Base-by-base conservation (phyloP, 2,888 invertebrate genomes). In the Drosophila anomalata region DNA sequence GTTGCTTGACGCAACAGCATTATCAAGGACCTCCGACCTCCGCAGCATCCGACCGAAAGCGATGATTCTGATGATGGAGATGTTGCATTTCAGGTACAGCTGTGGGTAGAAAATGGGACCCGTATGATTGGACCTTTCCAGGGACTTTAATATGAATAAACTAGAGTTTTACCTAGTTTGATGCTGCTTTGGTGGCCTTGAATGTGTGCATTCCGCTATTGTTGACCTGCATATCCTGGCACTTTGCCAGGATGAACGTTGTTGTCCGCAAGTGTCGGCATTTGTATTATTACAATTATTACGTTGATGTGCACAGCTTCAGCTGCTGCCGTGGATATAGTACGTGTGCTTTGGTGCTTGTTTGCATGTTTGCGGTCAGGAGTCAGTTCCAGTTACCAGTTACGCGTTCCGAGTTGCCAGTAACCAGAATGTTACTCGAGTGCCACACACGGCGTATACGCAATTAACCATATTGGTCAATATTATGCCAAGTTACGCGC, bases 201-300 rank as follows among this genome's bases (percentile, higher is more conserved):
- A 12, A 5, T 44, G 44, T 44, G 5, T 22, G 44, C 44, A 44
- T 20, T 20, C 22, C 12, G 44, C 20, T 11, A 12, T 60, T 59
- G 51, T 39, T 67, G 72, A 62, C 61, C 61, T 61, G 61, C 61
- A 36, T 47, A 36, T 47, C 65, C 44, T 63, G 65, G 63, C 65
- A 63, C 33, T 36, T 44, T 57, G 74, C 50, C 46, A 51, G 29
- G 14, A 44, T 22, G 41, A 53, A n/a, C 60, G 60, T 58, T 70
- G 82, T 63, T 69, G 77, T 61, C 73, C 78, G 79, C 78, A 82
- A 81, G 82, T 85, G 79, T 85, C 85, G 79, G 79, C 74, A 85
- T 79, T 81, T 69, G 75, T 66, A 87, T 81, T 85, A 83, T 87
- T 82, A 81, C 87, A 87, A 83, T 83, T 85, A 83, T 83, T 87